Base-by-base conservation (phyloP, 2,113 vertebrate genomes). In the Heptranchias perlo region DNA sequence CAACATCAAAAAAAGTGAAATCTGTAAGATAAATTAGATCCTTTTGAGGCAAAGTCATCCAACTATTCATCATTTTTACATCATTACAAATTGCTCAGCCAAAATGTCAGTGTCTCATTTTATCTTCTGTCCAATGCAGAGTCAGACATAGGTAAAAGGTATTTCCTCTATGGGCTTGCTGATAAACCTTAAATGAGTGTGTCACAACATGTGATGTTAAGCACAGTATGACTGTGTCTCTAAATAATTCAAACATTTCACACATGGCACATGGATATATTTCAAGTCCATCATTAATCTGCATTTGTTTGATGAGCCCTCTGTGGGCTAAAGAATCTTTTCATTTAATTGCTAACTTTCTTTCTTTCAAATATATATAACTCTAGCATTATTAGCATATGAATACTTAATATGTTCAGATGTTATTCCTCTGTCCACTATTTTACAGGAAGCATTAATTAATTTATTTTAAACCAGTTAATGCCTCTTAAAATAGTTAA, bases 11-110 rank as follows among this genome's bases (percentile, higher is more conserved):
- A n/a, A 13, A 49, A 89, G 13, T 84, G 44, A 84, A 89, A 89
- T 54, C 49, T 52, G 8, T 89, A 28, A 52, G 47, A 52, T 28
- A 87, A 87, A 87, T 52, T 14, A 91, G 0, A 35, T 91, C 31
- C 14, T 35, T 16, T 58, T 52, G 13, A 61, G 52, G n/a, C 28
- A 61, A n/a, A 61, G 52, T 58, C 52, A 54, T 61, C 0, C 14
- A 91, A 35, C 58, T 39, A 62, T 92, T 92, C n/a, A 62, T 91
- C 28, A 91, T 39, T 62, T 62, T 92, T 92, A 62, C 21, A 18
- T 92, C 54, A n/a, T n/a, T n/a, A 92, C 35, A 92, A 92, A 62
- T 92, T 92, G 58, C 54, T 92, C 62, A 95, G 23, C 64, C 61
- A 67, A 65, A 39, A 94, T 67, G 35, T 94, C 61, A 65, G 31